Evolutionary conservation across 2,797 vertebrate genomes (phyloP).

Genomic region (Iguana delicatissima): DNA sequence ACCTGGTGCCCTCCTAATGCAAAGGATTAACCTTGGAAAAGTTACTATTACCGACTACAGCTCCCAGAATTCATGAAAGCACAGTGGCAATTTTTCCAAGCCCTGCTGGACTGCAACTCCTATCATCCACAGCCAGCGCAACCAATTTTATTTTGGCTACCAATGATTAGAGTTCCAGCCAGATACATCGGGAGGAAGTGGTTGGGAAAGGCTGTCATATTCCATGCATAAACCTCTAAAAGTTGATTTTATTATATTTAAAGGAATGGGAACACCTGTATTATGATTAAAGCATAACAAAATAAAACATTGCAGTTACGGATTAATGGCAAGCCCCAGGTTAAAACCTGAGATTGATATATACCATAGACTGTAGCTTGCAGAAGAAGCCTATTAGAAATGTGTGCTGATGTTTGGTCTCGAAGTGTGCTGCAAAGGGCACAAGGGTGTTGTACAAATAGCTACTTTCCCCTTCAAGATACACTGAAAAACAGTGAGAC

Average conservation of each 20-base stretch:
- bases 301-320: background rate
- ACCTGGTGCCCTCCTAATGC: background rate
- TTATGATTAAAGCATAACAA: slow-evolving; percentile 7
- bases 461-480: background rate
- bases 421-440: background rate
- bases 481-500: background rate
- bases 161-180: background rate
- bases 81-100: background rate
- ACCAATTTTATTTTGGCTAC: background rate
- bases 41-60: background rate
- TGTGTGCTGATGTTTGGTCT: background rate
- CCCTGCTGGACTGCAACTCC: background rate
- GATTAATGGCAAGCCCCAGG: background rate
- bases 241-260: background rate
- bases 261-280: background rate
- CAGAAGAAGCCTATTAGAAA: background rate
- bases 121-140: too few species aligned
- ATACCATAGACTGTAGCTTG: background rate
- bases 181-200: background rate
- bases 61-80: background rate
- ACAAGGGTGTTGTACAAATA: background rate
- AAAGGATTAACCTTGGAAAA: too few species aligned
- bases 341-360: slow-evolving; percentile 11
- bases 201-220: background rate
- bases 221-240: background rate